Percentiles rank a stretch among this genome's conserved stretches.
phyloP scores from a whole-genome alignment of 2,888 invertebrate genomes.

The Drosophila pseudotakahashii region DNA sequence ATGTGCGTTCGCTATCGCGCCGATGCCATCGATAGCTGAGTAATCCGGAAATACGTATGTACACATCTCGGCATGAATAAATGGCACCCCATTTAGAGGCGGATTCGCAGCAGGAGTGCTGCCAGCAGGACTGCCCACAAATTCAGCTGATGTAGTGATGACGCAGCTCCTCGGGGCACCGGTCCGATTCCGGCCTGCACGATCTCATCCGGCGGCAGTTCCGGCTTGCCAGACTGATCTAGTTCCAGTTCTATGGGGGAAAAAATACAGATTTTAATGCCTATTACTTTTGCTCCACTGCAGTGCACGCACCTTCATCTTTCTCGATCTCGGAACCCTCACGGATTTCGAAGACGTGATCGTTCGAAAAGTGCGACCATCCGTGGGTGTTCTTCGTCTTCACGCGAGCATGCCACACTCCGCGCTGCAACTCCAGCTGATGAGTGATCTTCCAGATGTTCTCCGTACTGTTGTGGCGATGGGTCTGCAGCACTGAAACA shows the following conservation, averaged over 20 bases:
- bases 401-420: constrained; percentile 81
- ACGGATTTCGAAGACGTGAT: constrained; percentile 72
- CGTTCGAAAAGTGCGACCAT: constrained; percentile 82
- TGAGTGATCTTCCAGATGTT: constrained; percentile 83
- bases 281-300: neutral
- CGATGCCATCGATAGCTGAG: constrained; percentile 39
- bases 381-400: constrained; percentile 81
- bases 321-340: constrained; percentile 13
- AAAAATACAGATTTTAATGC: neutral
- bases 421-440: constrained; percentile 76
- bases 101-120: constrained; percentile 43
- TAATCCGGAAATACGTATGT: constrained; percentile 53
- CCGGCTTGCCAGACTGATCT: constrained; percentile 31
- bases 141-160: constrained; percentile 9
- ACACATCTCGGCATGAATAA: constrained; percentile 31
- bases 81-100: constrained; percentile 45
- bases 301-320: constrained; percentile 50
- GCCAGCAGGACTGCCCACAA: constrained; percentile 10
- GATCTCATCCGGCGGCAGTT: constrained; percentile 69
- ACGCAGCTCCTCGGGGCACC: constrained; percentile 24
- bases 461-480: constrained; percentile 73
- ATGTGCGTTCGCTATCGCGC: constrained; percentile 49
- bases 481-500: constrained; percentile 76
- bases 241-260: constrained; percentile 31
- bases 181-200: constrained; percentile 70